Base-by-base conservation (phyloP, 2,797 vertebrate genomes). In the Ctenopoma kingsleyae region DNA sequence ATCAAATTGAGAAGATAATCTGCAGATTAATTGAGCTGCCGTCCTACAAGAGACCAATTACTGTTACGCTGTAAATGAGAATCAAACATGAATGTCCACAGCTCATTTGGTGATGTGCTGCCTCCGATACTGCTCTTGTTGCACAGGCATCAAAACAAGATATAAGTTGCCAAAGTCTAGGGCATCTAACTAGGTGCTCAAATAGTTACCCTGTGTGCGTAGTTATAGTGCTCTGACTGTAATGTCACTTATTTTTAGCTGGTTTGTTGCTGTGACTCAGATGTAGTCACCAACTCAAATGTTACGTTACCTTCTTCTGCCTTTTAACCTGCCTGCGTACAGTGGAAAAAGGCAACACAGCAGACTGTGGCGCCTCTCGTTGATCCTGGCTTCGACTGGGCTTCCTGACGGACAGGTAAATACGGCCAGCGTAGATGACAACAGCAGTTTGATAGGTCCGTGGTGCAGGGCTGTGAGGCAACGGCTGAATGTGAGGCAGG, bases 331-430 rank as follows among this genome's bases (percentile, higher is more conserved):
- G 13, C 8, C 8, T 0, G 0, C 15, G 9, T 12, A 69, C 54
- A 5, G 56, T 10, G 17, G 70, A 11, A 63, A 23, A 74, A 9
- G 52, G 11, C 0, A 7, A 57, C 19, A 0, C 62, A 17, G 17
- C 35, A 1, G 5, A 15, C 46, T 3, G 57, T 1, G 38, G 0
- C 0, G 10, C 25, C 49, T 30, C 38, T 8, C 0, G 43, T n/a
- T 5, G 44, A 23, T 10, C 6, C 43, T 15, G 56, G 10, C 25
- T 40, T 3, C 0, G 54, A 20, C 4, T 40, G 20, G 30, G 5
- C 36, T 12, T 89, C 63, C 60, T 89, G 47, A 87, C 62, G 35
- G 81, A 88, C 66, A 93, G 75, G 71, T 84, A 92, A 61, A 92
- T 52, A 3, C 19, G 65, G 0, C 82, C 79, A 0, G 19, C 6